Conservation (phyloP, 2,888 invertebrate genomes). For the Himalopsyche japonica region DNA sequence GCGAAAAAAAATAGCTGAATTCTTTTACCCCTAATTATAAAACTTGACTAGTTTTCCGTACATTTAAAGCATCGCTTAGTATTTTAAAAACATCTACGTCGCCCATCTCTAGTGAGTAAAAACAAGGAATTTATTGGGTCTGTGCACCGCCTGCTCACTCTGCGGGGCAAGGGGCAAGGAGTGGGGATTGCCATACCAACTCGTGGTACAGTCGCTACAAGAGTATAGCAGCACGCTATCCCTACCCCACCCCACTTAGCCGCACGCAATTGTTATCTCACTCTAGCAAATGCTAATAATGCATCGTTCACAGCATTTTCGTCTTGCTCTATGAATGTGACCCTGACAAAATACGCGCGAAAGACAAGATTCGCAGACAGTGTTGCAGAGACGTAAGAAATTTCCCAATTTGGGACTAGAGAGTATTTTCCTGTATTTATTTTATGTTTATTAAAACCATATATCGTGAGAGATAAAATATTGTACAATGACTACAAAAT, state of each 20-base stretch:
- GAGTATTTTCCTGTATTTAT: neutral
- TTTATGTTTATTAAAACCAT: no score
- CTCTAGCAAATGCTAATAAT: neutral
- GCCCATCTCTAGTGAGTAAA: neutral
- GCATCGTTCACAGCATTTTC: neutral
- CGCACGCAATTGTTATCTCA: neutral
- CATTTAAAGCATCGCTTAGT: neutral
- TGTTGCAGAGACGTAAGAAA: neutral
- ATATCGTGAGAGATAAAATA: no score
- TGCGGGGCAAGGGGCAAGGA: conserved; percentile 47
- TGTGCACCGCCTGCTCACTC: conserved; percentile 37
- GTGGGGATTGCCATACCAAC: conserved; percentile 45
- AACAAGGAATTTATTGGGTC: neutral
- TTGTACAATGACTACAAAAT: no score
- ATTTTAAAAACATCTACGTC: neutral
- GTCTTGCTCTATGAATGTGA: neutral
- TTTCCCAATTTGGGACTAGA: neutral
- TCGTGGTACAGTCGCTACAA: conserved; percentile 36
- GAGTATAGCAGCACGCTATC: conserved; percentile 24
- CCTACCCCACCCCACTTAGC: neutral
- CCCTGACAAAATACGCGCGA: neutral
- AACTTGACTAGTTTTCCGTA: no score
- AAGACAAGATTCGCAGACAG: neutral
- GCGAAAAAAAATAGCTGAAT: no score
- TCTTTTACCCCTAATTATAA: no score